Base-by-base conservation (phyloP, 2,113 vertebrate species). In the Percina caprodes region DNA sequence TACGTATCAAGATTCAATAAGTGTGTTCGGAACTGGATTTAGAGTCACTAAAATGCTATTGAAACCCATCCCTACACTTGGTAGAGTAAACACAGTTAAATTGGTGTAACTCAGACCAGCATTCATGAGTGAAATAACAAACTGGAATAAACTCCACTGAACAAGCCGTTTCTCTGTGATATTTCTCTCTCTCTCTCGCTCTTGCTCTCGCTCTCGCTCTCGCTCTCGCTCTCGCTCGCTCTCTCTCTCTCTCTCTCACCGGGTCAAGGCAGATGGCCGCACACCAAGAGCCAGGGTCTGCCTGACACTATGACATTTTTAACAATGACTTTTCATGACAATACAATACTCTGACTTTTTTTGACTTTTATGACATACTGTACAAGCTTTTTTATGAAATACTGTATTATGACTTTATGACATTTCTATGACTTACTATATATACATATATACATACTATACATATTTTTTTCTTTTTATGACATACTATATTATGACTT, bases 131-230 rank as follows among this genome's bases (percentile, higher is more conserved):
- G 54, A 79, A 85, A 74, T 78, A 35, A 72, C 68, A 77, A 68
- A 75, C 76, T 73, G 66, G 78, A 91, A 87, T 87, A 88, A 91
- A 90, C 39, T 80, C 49, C 24, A 60, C 70, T 69, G 69, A 79
- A 59, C 9, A 71, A 86, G 21, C 33, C 7, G 19, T 48, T 46
- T 77, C 42, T 54, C 26, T 61, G 26, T 23, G 18, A 42, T 42
- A 42, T 62, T 15, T 9, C 62, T 21, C 59, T 70, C 1, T 39
- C 8, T 2, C 8, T 10, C 39, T 49, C 26, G n/a, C n/a, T n/a
- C n/a, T n/a, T n/a, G n/a, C n/a, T n/a, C n/a, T 56, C 26, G 19
- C 23, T 61, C 15, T 8, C 62, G 11, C 62, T 70, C 24, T 15
- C n/a, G 51, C 35, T 10, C 39, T 9, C 39, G n/a, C 8, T 2